phyloP scores from a whole-genome alignment of 2,113 vertebrate species.

The Stercorarius parasiticus region DNA sequence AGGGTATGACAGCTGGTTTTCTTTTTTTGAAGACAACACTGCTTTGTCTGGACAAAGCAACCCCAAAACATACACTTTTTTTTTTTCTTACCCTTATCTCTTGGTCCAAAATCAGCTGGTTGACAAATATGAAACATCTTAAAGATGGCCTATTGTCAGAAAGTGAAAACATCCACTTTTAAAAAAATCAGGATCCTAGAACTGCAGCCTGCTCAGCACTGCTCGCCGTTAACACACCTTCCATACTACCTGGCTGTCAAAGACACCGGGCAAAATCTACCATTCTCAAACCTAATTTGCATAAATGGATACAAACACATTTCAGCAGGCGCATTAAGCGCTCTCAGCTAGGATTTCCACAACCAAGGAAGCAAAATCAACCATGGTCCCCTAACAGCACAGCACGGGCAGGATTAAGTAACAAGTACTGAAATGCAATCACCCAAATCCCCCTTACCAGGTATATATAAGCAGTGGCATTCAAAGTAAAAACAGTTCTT shows the following conservation, averaged over 20 bases:
- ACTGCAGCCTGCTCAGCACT: not conserved
- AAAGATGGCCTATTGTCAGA: not conserved
- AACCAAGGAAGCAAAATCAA: not conserved
- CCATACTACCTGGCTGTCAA: not conserved
- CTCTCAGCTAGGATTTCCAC: not conserved
- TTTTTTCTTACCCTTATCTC: not conserved
- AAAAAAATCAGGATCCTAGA: not conserved
- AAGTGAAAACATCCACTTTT: not conserved
- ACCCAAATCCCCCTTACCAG: not conserved
- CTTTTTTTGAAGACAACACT: not conserved
- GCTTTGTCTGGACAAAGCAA: not conserved
- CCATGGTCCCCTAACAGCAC: not conserved
- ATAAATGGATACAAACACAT: rapidly evolving
- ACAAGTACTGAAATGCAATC: not conserved
- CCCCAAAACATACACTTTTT: not conserved
- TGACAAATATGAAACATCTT: not conserved
- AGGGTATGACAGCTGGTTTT: not conserved
- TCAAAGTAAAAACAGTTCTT: not conserved
- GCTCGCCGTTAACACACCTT: not conserved
- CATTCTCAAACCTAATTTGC: not conserved
- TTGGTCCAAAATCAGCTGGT: not conserved
- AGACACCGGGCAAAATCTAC: not conserved
- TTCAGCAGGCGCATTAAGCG: not conserved
- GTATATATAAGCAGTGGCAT: not conserved
- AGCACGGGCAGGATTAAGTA: not conserved